These are phyloP conservation scores for Hofmannophila pseudospretella DNA, from an alignment of 2,888 invertebrate genomes.

Conservation along the genomic window DNA sequence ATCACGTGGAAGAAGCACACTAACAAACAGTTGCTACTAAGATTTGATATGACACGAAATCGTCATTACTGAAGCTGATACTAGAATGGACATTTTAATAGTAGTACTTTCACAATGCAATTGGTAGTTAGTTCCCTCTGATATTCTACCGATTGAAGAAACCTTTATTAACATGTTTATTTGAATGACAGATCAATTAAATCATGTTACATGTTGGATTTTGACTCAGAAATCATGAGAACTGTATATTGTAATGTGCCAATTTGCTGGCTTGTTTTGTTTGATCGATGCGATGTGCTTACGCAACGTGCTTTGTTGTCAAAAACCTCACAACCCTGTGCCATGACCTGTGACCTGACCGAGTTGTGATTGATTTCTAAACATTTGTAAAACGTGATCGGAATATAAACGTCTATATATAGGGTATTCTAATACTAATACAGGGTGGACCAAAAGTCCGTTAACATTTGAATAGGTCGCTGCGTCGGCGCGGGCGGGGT, in stretches of 20 bases:
- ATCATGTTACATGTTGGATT: background rate
- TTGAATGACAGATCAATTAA: background rate
- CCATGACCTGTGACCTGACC: conserved; percentile 21
- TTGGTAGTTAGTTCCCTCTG: too few relatives aligned
- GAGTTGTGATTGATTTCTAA: conserved; percentile 19
- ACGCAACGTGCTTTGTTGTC: conserved; percentile 21
- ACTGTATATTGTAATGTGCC: conserved; percentile 7
- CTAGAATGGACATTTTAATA: too few relatives aligned
- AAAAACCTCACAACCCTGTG: conserved; percentile 11
- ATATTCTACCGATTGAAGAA: background rate
- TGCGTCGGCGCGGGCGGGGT: too few relatives aligned
- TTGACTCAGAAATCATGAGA: conserved; percentile 3
- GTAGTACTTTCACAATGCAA: too few relatives aligned
- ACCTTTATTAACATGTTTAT: background rate
- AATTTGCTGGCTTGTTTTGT: conserved; percentile 15
- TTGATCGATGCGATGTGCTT: conserved; percentile 19
- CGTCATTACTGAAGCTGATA: too few relatives aligned
- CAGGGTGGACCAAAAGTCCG: too few relatives aligned
- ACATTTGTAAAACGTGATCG: conserved; percentile 6
- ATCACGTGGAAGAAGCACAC: too few relatives aligned
- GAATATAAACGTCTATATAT: too few relatives aligned
- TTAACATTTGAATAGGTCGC: too few relatives aligned
- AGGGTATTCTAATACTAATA: too few relatives aligned
- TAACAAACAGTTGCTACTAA: too few relatives aligned
- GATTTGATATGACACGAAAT: too few relatives aligned